These are phyloP conservation scores for Anhinga anhinga DNA, from an alignment of 2,113 vertebrate genomes.

Conservation along the genomic window DNA sequence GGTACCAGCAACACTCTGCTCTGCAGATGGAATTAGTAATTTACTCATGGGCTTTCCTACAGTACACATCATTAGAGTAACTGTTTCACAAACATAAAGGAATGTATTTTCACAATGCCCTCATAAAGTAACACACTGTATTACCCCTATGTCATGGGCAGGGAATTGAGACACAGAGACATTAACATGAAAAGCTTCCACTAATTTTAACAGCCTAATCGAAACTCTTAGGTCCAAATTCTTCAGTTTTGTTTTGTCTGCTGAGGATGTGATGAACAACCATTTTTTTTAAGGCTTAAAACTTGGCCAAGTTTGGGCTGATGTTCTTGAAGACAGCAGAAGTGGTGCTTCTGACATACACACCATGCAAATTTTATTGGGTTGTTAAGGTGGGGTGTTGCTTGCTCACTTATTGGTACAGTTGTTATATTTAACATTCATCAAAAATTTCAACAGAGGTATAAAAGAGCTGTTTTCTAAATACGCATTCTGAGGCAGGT, in stretches of 20 bases:
- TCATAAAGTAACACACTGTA: neutral
- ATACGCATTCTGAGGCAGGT: neutral
- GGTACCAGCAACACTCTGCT: neutral
- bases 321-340: neutral
- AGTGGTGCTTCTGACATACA: neutral
- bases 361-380: neutral
- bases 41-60: neutral
- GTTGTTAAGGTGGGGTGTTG: neutral
- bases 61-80: neutral
- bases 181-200: neutral
- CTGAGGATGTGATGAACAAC: neutral
- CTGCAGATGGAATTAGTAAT: neutral
- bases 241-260: neutral
- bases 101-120: constrained; percentile 18
- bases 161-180: neutral
- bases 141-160: neutral
- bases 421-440: neutral
- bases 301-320: neutral
- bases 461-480: neutral
- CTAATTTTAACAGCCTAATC: neutral
- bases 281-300: neutral
- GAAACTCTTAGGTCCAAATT: neutral
- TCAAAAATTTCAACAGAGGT: neutral
- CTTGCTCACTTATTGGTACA: neutral
- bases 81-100: constrained; percentile 28